These are phyloP conservation scores for Meteorus sp. DNA, from an alignment of 1,140 invertebrate genomes.

Conservation along the genomic window DNA sequence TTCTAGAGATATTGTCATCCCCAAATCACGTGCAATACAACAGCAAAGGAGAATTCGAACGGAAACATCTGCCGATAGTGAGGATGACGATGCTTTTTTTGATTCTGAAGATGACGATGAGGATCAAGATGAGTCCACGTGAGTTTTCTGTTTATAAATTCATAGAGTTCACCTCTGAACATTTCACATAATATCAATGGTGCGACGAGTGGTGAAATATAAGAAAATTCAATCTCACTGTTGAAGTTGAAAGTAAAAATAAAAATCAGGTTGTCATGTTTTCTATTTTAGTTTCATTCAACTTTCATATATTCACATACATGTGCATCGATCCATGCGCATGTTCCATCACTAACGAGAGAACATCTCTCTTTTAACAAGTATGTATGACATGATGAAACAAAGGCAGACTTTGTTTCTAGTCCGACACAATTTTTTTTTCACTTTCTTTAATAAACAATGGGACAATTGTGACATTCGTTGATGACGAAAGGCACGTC, in stretches of 20 bases:
- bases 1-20: conserved; percentile 68
- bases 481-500: background rate
- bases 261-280: background rate
- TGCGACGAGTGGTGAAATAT: no score
- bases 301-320: background rate
- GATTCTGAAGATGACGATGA: conserved; percentile 71
- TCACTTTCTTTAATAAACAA: background rate
- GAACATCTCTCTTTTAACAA: background rate
- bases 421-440: background rate
- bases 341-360: no score
- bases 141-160: conserved; percentile 35
- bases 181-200: no score
- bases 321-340: background rate
- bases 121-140: conserved; percentile 63
- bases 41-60: conserved; percentile 57
- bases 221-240: no score
- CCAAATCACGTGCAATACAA: conserved; percentile 64
- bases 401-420: no score
- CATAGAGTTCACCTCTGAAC: background rate
- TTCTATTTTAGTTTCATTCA: background rate
- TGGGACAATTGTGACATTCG: background rate
- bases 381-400: no score
- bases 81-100: conserved; percentile 74
- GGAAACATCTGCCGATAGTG: conserved; percentile 60
- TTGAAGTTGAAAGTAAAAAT: no score